Evolutionary conservation across 2,888 invertebrate genomes (phyloP).

Genomic region (Deladenus siricidicola): DNA sequence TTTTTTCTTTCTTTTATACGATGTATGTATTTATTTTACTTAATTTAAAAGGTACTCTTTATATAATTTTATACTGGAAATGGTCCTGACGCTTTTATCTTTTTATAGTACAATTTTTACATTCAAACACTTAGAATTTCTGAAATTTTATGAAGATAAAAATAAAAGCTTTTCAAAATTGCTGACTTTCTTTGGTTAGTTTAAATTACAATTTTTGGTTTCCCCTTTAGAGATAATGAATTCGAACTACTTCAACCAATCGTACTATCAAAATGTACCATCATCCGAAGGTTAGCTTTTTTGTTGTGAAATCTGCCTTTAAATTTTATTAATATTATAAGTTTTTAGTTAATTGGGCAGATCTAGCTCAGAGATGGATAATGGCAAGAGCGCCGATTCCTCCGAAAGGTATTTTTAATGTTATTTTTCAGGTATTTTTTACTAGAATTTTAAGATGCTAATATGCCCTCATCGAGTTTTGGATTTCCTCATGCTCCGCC

Average conservation of each 20-base stretch:
- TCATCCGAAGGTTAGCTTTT: conserved; percentile 6
- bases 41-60: too few relatives aligned
- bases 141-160: too few relatives aligned
- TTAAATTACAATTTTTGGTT: too few relatives aligned
- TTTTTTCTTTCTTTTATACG: too few relatives aligned
- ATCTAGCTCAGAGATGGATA: conserved; percentile 48
- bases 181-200: too few relatives aligned
- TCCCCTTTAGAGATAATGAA: too few relatives aligned
- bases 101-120: too few relatives aligned
- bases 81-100: too few relatives aligned
- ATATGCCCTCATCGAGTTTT: not conserved
- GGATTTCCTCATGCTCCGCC: not conserved
- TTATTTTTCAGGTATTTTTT: not conserved
- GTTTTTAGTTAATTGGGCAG: conserved; percentile 46
- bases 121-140: too few relatives aligned
- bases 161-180: too few relatives aligned
- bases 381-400: not conserved
- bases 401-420: not conserved
- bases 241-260: conserved; percentile 17
- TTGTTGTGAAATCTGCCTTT: not conserved
- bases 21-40: too few relatives aligned
- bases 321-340: not conserved
- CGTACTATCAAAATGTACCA: conserved; percentile 12
- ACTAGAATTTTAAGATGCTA: not conserved
- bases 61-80: too few relatives aligned